These are phyloP conservation scores for Cairina moschata DNA, from an alignment of 2,113 vertebrate genomes.

Conservation along the genomic window DNA sequence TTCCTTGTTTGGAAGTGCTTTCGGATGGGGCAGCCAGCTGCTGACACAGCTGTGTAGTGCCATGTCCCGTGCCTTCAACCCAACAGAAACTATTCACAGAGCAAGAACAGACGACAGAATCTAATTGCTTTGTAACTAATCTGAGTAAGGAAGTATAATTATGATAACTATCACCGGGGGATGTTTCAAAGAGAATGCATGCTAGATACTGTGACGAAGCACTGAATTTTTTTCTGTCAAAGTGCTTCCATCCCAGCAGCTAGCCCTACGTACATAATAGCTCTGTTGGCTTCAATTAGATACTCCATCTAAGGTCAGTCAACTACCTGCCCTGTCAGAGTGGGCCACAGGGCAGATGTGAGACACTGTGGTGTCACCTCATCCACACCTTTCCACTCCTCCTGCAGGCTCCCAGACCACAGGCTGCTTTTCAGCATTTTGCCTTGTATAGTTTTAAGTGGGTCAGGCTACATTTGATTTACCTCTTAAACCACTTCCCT, in stretches of 20 bases:
- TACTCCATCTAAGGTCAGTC: conserved; percentile 2
- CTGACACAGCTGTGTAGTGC: not conserved
- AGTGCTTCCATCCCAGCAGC: conserved; percentile 33
- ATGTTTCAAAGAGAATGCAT: conserved; percentile 18
- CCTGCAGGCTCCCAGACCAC: not conserved
- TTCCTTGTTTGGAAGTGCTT: not conserved
- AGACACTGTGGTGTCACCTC: not conserved
- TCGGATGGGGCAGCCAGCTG: not conserved
- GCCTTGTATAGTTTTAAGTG: not conserved
- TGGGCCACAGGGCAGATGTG: not conserved
- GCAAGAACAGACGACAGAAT: not conserved
- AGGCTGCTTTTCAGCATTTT: conserved; percentile 15
- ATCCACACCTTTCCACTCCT: not conserved
- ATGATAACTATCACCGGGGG: conserved; percentile 22
- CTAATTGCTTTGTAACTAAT: conserved; percentile 8
- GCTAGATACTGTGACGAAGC: conserved; percentile 19
- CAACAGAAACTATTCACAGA: not conserved
- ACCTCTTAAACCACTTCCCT: conserved; percentile 11
- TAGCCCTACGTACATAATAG: not conserved
- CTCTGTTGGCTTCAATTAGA: not conserved
- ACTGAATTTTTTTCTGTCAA: conserved; percentile 11
- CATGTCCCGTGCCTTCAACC: not conserved
- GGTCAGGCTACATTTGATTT: not conserved
- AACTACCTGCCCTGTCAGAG: not conserved
- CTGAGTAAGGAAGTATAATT: conserved; percentile 37